Base-by-base conservation (phyloP, 1,140 invertebrate genomes). In the Dryas iulia region DNA sequence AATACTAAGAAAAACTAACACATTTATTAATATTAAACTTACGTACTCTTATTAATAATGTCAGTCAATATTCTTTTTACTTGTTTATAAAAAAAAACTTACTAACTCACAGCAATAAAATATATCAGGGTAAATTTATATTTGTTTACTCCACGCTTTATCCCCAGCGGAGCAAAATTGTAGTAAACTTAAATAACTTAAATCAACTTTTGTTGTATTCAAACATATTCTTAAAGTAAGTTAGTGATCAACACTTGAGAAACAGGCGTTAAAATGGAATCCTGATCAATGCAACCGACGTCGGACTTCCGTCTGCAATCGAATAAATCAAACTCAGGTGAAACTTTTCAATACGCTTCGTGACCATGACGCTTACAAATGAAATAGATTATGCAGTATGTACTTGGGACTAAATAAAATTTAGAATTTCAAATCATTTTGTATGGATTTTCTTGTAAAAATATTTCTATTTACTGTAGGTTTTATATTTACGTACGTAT, bases 311-410 rank as follows among this genome's bases (percentile, higher is more conserved):
- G 81, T 82, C 58, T 78, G 76, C 74, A 85, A 86, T 87, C 81
- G 80, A 82, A 88, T 87, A 85, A 85, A 82, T 89, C 83, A 85
- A 87, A 82, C 84, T 89, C 82, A 85, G 86, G 86, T 87, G 86
- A 78, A 85, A 87, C 83, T 86, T 86, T 86, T 89, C 83, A 91
- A 91, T 89, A 84, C 79, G 78, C 74, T 87, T 80, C 87, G 87
- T 91, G 89, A 91, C 86, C 87, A 83, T 91, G 85, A 91, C 86
- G 84, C 65, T 80, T 86, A 79, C 82, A 72, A 87, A 71, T 89
- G 89, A 80, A 84, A 83, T 59, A 78, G 67, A 52, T 78, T 77
- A 86, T 85, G 78, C 73, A 71, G 65, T 56, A 77, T 7, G 6
- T 47, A 47, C 39, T 47, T 47, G 39, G 14, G 18, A 18, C 7